Evolutionary conservation across 2,888 invertebrate species (phyloP).

Genomic region (Microplitis deprimator): DNA sequence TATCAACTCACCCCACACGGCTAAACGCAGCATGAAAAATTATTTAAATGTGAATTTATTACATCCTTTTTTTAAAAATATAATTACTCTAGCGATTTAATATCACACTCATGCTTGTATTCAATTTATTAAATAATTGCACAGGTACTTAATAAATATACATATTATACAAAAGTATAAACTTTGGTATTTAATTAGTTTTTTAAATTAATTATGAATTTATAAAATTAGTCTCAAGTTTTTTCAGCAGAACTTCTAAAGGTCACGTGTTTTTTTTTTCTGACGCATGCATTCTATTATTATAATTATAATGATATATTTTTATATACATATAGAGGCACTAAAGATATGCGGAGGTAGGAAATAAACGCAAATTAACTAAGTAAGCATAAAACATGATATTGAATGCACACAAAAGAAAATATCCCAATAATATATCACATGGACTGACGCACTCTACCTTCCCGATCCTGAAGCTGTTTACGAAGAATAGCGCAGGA

Average conservation of each 20-base stretch:
- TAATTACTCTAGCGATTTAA: slow-evolving; percentile 15
- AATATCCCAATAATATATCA: slow-evolving; percentile 69
- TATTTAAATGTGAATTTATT: slow-evolving; percentile 67
- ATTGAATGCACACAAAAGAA: slow-evolving; percentile 68
- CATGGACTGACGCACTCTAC: slow-evolving; percentile 79
- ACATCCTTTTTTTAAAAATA: slow-evolving; percentile 53
- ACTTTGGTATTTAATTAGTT: neutral
- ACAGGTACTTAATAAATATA: neutral
- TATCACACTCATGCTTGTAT: neutral
- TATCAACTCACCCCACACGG: slow-evolving; percentile 74
- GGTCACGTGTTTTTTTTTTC: neutral
- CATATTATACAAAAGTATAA: neutral
- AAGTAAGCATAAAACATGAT: slow-evolving; percentile 67
- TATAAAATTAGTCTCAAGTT: neutral
- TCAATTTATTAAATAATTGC: neutral
- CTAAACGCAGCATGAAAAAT: slow-evolving; percentile 75
- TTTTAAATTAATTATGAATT: no score
- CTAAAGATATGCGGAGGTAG: slow-evolving; percentile 50
- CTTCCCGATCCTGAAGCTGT: slow-evolving; percentile 83
- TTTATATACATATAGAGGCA: slow-evolving; percentile 37
- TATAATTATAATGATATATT: slow-evolving; percentile 14
- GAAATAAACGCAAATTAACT: slow-evolving; percentile 52
- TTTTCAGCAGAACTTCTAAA: neutral
- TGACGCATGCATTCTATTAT: neutral
- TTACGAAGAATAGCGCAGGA: slow-evolving; percentile 48